Evolutionary conservation across 2,113 vertebrate genomes (phyloP).

Genomic region (Nothocercus julius): DNA sequence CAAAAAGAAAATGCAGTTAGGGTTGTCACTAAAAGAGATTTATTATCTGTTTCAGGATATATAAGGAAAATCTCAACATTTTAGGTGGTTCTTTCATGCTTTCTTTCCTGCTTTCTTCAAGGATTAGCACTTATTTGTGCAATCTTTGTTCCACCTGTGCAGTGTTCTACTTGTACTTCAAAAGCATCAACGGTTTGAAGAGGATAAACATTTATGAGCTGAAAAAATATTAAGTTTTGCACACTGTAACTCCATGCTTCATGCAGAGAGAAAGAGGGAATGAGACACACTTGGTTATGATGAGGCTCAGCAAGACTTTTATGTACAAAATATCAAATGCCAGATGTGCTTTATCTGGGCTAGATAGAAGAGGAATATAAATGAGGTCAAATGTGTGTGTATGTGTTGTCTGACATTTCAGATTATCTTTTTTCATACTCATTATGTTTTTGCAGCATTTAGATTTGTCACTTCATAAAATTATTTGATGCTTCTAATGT

Average conservation of each 20-base stretch:
- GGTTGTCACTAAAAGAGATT: not conserved
- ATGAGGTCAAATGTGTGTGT: not conserved
- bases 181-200: not conserved
- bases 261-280: not conserved
- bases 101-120: not conserved
- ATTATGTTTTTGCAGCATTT: not conserved
- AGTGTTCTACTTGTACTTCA: not conserved
- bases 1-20: fast-evolving
- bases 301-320: constrained; percentile 8
- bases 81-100: not conserved
- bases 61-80: not conserved
- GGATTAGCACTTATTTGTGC: not conserved
- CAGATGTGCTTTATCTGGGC: constrained; percentile 30
- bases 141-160: not conserved
- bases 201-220: not conserved
- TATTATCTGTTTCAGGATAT: not conserved
- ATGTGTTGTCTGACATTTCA: not conserved
- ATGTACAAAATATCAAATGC: not conserved
- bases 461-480: not conserved
- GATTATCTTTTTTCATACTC: not conserved
- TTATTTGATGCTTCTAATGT: not conserved
- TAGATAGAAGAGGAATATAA: not conserved
- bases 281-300: not conserved
- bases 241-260: not conserved
- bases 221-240: not conserved